Conservation (phyloP, 2,797 vertebrate genomes). For the Rhinichthys osculus region DNA sequence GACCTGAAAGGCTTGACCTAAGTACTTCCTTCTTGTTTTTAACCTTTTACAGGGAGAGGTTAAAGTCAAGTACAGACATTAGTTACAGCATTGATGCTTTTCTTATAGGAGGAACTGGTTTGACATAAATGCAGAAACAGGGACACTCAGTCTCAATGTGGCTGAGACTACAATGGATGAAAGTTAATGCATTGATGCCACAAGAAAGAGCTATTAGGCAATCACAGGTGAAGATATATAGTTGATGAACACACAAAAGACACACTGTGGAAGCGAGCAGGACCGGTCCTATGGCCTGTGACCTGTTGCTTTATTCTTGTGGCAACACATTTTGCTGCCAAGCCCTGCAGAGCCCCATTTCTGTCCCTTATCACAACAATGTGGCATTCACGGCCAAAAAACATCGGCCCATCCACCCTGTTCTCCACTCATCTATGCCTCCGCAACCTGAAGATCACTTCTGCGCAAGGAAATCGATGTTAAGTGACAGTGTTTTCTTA, state of each 20-base stretch:
- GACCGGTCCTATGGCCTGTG: background rate
- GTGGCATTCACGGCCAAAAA: background rate
- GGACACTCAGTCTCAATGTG: background rate
- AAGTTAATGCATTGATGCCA: constrained; percentile 2
- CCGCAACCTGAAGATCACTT: background rate
- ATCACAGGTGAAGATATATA: constrained; percentile 13
- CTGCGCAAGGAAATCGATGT: background rate
- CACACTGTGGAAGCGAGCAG: background rate
- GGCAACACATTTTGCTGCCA: constrained; percentile 32
- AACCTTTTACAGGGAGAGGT: constrained; percentile 9
- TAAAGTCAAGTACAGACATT: constrained; percentile 13
- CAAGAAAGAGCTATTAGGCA: background rate
- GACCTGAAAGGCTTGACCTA: constrained; percentile 26
- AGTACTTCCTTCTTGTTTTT: constrained; percentile 37
- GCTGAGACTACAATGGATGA: constrained; percentile 9
- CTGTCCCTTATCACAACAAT: background rate
- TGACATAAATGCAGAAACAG: constrained; percentile 12
- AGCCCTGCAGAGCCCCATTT: background rate
- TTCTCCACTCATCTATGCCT: background rate
- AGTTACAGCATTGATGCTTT: constrained; percentile 21
- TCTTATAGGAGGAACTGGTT: constrained; percentile 12
- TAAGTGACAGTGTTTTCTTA: background rate
- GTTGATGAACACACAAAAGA: background rate
- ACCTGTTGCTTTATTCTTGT: constrained; percentile 23
- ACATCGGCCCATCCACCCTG: background rate